Evolutionary conservation across 2,797 vertebrate genomes (phyloP).

Genomic region (Micropoecilia bifurca): DNA sequence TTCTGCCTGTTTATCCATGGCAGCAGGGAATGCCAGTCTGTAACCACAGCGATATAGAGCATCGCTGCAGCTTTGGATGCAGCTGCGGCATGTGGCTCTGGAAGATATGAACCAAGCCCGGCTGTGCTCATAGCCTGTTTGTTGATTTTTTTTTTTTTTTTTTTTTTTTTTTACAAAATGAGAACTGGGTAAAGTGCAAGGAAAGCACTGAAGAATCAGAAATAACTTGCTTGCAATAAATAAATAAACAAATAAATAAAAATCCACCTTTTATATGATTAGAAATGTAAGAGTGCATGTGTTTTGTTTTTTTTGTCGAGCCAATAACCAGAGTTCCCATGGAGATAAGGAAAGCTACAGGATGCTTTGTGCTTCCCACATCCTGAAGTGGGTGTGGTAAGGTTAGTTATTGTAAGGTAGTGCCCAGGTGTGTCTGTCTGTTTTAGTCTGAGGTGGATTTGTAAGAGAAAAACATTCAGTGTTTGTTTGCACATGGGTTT

Average conservation of each 20-base stretch:
- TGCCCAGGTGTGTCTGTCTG: slow-evolving; percentile 51
- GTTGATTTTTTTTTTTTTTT: slow-evolving; percentile 8
- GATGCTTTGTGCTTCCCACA: slow-evolving; percentile 19
- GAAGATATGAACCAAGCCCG: slow-evolving; percentile 31
- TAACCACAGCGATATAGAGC: slow-evolving; percentile 33
- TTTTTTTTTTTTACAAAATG: slow-evolving; percentile 1
- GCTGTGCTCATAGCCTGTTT: slow-evolving; percentile 19
- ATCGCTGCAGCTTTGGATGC: slow-evolving; percentile 27
- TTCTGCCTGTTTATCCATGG: not conserved
- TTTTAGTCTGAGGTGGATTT: slow-evolving; percentile 36
- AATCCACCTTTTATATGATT: not conserved
- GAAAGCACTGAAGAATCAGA: slow-evolving; percentile 2
- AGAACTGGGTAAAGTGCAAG: slow-evolving; percentile 10
- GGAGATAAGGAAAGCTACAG: slow-evolving; percentile 9
- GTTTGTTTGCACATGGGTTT: slow-evolving; percentile 53
- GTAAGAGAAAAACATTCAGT: slow-evolving; percentile 30
- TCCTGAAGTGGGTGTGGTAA: slow-evolving; percentile 10
- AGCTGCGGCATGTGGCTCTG: slow-evolving; percentile 40
- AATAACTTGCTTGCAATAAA: slow-evolving; percentile 6
- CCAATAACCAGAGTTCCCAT: slow-evolving; percentile 2
- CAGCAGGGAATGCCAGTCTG: slow-evolving; percentile 5
- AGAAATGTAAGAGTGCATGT: slow-evolving; percentile 2
- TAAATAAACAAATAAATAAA: not conserved
- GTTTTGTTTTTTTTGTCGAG: not conserved
- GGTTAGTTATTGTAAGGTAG: slow-evolving; percentile 18